A percentile compares a stretch with the other conserved stretches of the same genome.
Evolutionary conservation across 2,888 invertebrate genomes (phyloP).

Genomic region (Copidosoma aretas): DNA sequence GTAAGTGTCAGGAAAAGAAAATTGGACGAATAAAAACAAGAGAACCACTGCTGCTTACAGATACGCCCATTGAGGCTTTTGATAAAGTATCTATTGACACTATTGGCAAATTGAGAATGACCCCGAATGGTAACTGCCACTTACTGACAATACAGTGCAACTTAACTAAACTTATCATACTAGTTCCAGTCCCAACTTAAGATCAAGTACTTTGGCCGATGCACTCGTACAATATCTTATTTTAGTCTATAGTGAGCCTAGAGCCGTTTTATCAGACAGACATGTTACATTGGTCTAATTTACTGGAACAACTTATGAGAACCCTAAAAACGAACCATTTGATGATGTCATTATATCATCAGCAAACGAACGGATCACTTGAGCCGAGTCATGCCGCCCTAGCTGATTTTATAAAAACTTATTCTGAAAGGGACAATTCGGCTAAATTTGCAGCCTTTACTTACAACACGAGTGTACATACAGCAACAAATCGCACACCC

Average conservation of each 20-base stretch:
- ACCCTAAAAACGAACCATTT: neutral
- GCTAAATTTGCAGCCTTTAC: neutral
- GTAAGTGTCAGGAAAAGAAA: constrained; percentile 41
- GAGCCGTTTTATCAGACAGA: constrained; percentile 13
- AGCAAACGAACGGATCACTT: neutral
- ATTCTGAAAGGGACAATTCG: neutral
- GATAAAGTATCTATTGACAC: constrained; percentile 38
- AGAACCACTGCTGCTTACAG: constrained; percentile 42
- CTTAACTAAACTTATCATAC: constrained; percentile 7
- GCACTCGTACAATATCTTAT: constrained; percentile 16
- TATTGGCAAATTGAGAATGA: constrained; percentile 23
- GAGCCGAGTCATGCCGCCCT: neutral
- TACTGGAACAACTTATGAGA: neutral
- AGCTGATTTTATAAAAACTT: no score
- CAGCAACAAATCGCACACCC: neutral
- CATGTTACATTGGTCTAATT: neutral
- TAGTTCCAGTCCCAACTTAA: neutral
- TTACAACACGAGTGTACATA: neutral
- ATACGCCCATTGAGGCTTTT: constrained; percentile 35
- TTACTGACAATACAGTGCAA: constrained; percentile 38
- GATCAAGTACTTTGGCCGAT: constrained; percentile 10
- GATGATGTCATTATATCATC: neutral
- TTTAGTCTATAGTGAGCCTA: neutral
- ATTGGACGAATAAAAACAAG: constrained; percentile 23
- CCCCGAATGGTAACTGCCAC: constrained; percentile 30